phyloP scores from a whole-genome alignment of 2,113 vertebrate genomes.

The Sprattus sprattus region DNA sequence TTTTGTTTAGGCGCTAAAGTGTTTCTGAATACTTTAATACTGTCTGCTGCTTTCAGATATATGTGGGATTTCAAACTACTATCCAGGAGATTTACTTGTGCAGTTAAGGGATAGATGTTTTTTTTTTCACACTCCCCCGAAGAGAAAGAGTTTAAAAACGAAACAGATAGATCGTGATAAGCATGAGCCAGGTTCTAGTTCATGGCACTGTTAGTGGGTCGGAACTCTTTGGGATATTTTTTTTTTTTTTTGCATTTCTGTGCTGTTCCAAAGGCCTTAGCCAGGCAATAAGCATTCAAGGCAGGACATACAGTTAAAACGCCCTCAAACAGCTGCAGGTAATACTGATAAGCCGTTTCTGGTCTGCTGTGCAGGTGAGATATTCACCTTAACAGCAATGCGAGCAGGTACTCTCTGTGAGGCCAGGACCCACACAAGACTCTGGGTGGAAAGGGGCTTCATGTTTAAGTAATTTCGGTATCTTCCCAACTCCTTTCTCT shows the following conservation, averaged over 20 bases:
- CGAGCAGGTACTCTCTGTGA: not conserved
- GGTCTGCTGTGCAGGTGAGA: conserved; percentile 9
- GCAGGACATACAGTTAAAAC: not conserved
- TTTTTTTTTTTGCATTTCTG: not conserved
- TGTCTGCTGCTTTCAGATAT: not conserved
- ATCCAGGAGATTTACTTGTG: not conserved
- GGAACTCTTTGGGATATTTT: not conserved
- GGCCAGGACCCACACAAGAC: not conserved
- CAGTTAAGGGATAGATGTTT: not conserved
- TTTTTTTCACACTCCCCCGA: not conserved
- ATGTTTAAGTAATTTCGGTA: conserved; percentile 19
- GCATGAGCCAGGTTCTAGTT: not conserved
- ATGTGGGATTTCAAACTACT: not conserved
- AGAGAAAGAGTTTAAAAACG: not conserved
- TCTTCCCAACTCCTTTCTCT: not conserved
- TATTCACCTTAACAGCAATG: not conserved
- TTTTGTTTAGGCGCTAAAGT: not conserved
- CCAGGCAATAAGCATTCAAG: not conserved
- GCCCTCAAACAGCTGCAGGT: not conserved
- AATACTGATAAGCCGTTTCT: not conserved
- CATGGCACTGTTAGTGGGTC: not conserved
- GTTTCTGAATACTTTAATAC: not conserved
- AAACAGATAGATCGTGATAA: not conserved
- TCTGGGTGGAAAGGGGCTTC: conserved; percentile 3
- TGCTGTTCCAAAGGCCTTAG: not conserved